These are phyloP conservation scores for Campoplex nolae DNA, from an alignment of 2,888 invertebrate species.

Conservation along the genomic window DNA sequence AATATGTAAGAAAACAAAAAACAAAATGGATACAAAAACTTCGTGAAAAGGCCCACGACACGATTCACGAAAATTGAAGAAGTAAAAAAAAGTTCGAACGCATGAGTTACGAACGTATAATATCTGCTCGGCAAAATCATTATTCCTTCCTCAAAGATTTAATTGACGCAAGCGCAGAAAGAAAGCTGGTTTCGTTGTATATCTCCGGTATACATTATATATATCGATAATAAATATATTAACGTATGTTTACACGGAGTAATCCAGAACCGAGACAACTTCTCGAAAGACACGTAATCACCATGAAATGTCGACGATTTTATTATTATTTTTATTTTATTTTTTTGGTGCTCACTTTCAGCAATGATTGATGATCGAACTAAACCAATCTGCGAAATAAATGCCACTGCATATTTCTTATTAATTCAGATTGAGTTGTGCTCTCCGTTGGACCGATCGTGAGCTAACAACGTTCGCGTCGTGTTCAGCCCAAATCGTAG, in stretches of 20 bases:
- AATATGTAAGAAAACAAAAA: neutral
- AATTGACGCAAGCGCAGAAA: constrained; percentile 64
- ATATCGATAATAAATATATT: neutral
- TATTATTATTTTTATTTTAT: neutral
- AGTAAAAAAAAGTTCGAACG: constrained; percentile 6
- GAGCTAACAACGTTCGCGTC: neutral
- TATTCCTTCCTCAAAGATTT: constrained; percentile 64
- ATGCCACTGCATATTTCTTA: constrained; percentile 8
- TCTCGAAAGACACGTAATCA: constrained; percentile 14
- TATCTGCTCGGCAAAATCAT: constrained; percentile 65
- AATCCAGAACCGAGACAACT: constrained; percentile 1
- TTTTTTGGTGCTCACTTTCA: neutral
- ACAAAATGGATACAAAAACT: constrained; percentile 18
- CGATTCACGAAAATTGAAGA: neutral
- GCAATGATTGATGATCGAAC: constrained; percentile 41
- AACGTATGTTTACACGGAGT: neutral
- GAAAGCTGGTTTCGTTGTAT: constrained; percentile 55
- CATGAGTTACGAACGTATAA: constrained; percentile 47
- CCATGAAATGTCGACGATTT: constrained; percentile 20
- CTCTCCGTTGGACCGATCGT: neutral
- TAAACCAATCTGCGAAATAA: constrained; percentile 13
- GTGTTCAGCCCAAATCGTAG: neutral
- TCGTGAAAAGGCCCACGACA: constrained; percentile 14
- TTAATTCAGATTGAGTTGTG: constrained; percentile 9
- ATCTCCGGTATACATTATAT: neutral